Conservation (phyloP, 92 coral and sea anemone genomes). For the Heliopora coerulea region DNA sequence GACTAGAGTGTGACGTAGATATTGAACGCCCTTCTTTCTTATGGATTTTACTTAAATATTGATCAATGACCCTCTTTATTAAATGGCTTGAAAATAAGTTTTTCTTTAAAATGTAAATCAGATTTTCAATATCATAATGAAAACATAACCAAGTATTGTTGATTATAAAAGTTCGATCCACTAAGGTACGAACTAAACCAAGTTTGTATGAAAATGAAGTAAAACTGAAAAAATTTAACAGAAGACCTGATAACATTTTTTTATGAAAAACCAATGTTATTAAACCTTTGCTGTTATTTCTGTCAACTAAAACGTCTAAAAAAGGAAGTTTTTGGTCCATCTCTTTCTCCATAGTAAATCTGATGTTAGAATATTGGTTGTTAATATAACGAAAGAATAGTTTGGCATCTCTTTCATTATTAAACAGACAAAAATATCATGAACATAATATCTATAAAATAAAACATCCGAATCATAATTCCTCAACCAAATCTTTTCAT, state of each 20-base stretch:
- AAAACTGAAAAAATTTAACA: neutral
- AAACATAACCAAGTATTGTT: slow-evolving; percentile 1
- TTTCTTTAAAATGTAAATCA: too few relatives aligned
- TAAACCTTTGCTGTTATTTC: neutral
- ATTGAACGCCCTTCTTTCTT: neutral
- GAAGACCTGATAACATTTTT: too few relatives aligned
- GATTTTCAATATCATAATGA: neutral
- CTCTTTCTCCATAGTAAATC: slow-evolving; percentile 43
- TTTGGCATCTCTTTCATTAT: too few relatives aligned
- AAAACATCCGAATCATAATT: neutral
- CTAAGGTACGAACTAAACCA: neutral
- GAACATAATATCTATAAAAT: neutral
- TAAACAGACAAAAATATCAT: neutral
- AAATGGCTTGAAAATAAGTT: too few relatives aligned
- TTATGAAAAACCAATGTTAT: neutral
- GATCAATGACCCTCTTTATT: neutral
- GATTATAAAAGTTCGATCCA: neutral
- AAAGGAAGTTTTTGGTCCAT: slow-evolving; percentile 36
- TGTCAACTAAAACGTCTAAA: slow-evolving; percentile 42
- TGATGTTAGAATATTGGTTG: slow-evolving; percentile 28
- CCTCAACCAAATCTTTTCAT: slow-evolving; percentile 25
- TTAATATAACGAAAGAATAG: too few relatives aligned
- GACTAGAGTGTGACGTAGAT: too few relatives aligned
- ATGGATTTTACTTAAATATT: neutral
- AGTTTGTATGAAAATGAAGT: too few relatives aligned